Evolutionary conservation across 2,113 vertebrate species (phyloP).

Genomic region (Arvicanthis niloticus): DNA sequence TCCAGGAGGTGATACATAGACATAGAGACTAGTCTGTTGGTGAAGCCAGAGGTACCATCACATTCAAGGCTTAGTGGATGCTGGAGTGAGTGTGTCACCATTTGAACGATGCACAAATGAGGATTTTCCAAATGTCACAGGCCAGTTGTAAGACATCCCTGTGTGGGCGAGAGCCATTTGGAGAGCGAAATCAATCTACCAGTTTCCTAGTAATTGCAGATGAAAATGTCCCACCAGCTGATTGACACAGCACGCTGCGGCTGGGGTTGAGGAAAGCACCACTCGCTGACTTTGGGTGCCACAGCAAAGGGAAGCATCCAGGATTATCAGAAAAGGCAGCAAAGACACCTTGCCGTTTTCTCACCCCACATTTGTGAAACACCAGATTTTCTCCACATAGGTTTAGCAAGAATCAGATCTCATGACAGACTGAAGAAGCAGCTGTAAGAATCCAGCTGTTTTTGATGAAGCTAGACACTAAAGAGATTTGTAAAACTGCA

Average conservation of each 20-base stretch:
- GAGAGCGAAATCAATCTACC: too few species aligned
- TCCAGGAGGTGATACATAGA: not conserved
- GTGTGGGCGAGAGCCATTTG: not conserved
- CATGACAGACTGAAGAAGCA: not conserved
- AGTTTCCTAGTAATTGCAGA: not conserved
- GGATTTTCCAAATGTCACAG: not conserved
- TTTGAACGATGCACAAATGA: not conserved
- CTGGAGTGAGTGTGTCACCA: not conserved
- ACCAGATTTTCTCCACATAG: not conserved
- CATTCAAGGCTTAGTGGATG: not conserved
- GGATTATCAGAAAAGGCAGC: not conserved
- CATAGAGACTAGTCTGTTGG: not conserved
- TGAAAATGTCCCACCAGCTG: not conserved
- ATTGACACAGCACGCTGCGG: not conserved
- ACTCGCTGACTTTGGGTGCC: slow-evolving; percentile 11
- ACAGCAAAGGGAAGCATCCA: not conserved
- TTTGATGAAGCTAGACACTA: not conserved
- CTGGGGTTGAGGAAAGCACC: not conserved
- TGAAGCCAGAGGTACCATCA: not conserved
- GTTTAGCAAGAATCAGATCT: not conserved
- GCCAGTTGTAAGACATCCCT: not conserved
- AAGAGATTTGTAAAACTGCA: not conserved
- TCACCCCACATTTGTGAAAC: not conserved
- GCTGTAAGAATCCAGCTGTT: not conserved
- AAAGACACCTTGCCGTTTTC: not conserved